These are phyloP conservation scores for Pedionomus torquatus DNA, from an alignment of 2,113 vertebrate species.

Conservation along the genomic window DNA sequence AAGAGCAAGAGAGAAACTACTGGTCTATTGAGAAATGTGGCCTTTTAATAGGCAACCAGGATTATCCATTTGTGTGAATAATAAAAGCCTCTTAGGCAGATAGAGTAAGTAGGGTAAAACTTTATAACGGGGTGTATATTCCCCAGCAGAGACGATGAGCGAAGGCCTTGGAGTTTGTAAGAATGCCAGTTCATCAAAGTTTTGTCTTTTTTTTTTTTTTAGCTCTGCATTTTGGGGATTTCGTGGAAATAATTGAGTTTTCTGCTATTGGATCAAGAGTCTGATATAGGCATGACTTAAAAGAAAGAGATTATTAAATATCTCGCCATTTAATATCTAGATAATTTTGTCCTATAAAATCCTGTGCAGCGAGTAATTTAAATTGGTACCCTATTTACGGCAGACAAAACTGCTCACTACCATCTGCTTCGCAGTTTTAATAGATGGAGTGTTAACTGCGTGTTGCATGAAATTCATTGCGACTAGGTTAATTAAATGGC, in stretches of 20 bases:
- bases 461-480: conserved; percentile 73
- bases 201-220: background rate
- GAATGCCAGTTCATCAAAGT: conserved; percentile 6
- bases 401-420: conserved; percentile 62
- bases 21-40: background rate
- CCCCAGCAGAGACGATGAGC: background rate
- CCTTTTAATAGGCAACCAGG: background rate
- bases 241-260: conserved; percentile 28
- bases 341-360: conserved; percentile 67
- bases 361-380: conserved; percentile 59
- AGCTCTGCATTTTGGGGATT: background rate
- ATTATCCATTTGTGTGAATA: conserved; percentile 2
- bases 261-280: background rate
- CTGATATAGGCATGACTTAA: background rate
- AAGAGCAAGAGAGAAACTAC: conserved; percentile 13
- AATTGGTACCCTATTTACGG: conserved; percentile 67
- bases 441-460: conserved; percentile 68
- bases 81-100: background rate
- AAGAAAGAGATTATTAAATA: conserved; percentile 60
- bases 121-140: background rate
- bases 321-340: conserved; percentile 50
- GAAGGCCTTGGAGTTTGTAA: background rate
- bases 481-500: conserved; percentile 73
- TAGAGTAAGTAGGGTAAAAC: background rate
- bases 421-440: conserved; percentile 69